Evolutionary conservation across 92 coral and sea anemone genomes (phyloP).

Genomic region (Meandrina meandrites): DNA sequence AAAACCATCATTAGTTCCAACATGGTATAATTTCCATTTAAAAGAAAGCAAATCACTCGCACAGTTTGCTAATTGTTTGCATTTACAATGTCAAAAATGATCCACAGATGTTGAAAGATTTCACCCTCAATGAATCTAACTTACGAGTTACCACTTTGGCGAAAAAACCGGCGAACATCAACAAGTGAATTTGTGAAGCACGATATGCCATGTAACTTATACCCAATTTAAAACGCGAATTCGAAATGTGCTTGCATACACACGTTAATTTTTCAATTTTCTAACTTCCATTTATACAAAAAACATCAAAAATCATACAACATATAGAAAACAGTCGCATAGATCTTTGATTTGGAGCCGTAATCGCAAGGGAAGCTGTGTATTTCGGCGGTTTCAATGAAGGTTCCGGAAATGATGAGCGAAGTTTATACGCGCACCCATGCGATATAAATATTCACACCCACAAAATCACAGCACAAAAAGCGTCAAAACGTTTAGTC

Average conservation of each 20-base stretch:
- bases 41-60: constrained; percentile 8
- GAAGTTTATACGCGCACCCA: constrained; percentile 19
- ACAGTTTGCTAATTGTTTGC: constrained; percentile 21
- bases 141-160: background rate
- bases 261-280: background rate
- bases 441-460: constrained; percentile 41
- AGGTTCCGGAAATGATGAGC: constrained; percentile 37
- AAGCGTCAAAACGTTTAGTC: background rate
- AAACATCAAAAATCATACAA: background rate
- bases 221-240: constrained; percentile 12
- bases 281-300: background rate
- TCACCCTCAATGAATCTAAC: background rate
- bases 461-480: background rate
- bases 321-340: background rate
- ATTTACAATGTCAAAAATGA: background rate
- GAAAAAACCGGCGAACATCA: background rate
- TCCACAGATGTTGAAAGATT: constrained; percentile 26
- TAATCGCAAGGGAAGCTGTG: constrained; percentile 18
- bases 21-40: constrained; percentile 26
- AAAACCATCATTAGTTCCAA: constrained; percentile 21
- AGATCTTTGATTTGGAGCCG: background rate
- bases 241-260: background rate
- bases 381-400: constrained; percentile 2
- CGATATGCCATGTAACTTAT: background rate
- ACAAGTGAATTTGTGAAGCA: background rate